Evolutionary conservation across 1,140 invertebrate genomes (phyloP).

Genomic region (Anagrus nilaparvatae): DNA sequence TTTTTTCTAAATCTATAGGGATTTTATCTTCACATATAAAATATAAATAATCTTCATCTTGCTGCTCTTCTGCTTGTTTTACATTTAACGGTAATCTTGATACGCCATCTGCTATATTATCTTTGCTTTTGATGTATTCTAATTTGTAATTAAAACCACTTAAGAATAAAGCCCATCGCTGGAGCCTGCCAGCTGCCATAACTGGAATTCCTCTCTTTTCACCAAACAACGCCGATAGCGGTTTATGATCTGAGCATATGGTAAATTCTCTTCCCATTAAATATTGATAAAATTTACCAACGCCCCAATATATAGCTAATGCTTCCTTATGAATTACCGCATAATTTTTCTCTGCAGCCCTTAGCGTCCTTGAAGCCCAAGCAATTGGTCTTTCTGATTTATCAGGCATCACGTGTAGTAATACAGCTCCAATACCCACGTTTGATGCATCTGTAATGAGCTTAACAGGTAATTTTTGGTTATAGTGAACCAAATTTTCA

Average conservation of each 20-base stretch:
- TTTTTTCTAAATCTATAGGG: background rate
- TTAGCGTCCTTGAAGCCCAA: too few species aligned
- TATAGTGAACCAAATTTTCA: too few species aligned
- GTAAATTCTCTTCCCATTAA: slow-evolving; percentile 41
- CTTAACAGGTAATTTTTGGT: too few species aligned
- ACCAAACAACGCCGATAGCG: slow-evolving; percentile 38
- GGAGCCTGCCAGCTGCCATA: slow-evolving; percentile 11
- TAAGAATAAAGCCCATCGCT: background rate
- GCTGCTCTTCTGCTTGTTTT: background rate
- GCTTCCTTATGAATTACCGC: too few species aligned
- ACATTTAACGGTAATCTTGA: slow-evolving; percentile 1
- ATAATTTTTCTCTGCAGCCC: too few species aligned
- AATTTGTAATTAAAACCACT: slow-evolving; percentile 7
- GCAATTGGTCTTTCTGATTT: too few species aligned
- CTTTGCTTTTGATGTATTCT: slow-evolving; percentile 4
- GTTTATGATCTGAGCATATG: slow-evolving; percentile 41
- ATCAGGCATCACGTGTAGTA: too few species aligned
- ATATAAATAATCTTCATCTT: background rate
- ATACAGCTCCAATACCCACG: too few species aligned
- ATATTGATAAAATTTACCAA: too few species aligned
- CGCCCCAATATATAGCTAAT: too few species aligned
- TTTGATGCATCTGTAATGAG: too few species aligned
- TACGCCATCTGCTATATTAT: slow-evolving; percentile 6
- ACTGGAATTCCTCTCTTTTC: slow-evolving; percentile 23
- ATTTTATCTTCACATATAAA: slow-evolving; percentile 1